Evolutionary conservation across 2,113 vertebrate genomes (phyloP).

Genomic region (Epinephelus cyanopodus): DNA sequence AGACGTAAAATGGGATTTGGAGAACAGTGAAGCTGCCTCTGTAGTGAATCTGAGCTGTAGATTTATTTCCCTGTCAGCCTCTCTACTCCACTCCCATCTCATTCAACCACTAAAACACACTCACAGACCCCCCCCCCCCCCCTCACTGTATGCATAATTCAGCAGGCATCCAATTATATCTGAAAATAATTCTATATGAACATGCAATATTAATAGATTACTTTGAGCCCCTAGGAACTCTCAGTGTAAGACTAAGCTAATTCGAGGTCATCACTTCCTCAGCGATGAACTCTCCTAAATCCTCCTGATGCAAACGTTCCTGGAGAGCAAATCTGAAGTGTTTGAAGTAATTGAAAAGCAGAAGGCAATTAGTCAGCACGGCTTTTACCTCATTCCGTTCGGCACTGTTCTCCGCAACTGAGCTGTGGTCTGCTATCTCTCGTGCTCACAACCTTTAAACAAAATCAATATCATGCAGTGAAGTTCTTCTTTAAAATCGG

Average conservation of each 20-base stretch:
- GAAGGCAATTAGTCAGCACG: slow-evolving; percentile 34
- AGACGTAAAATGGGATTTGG: slow-evolving; percentile 31
- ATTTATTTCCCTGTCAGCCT: neutral
- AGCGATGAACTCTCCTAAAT: slow-evolving; percentile 35
- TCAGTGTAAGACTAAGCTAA: slow-evolving; percentile 45
- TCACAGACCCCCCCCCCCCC: slow-evolving; percentile 16
- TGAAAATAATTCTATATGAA: slow-evolving; percentile 74
- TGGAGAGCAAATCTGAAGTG: slow-evolving; percentile 57
- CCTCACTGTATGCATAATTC: slow-evolving; percentile 72
- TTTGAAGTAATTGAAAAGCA: slow-evolving; percentile 63
- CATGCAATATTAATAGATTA: slow-evolving; percentile 76
- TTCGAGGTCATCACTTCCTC: slow-evolving; percentile 55
- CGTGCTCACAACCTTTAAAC: neutral
- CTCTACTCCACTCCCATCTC: slow-evolving; percentile 29
- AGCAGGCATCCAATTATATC: slow-evolving; percentile 75
- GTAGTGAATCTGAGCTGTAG: slow-evolving; percentile 20
- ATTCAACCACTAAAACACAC: slow-evolving; percentile 35
- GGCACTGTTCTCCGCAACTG: neutral
- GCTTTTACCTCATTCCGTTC: slow-evolving; percentile 28
- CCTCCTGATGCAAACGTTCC: slow-evolving; percentile 40
- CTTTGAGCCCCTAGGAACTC: slow-evolving; percentile 55
- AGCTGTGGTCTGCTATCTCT: neutral
- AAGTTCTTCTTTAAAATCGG: neutral
- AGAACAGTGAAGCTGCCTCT: slow-evolving; percentile 29
- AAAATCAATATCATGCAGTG: neutral